Conservation (phyloP, 2,797 vertebrate genomes). For the Zenarchopterus dispar region DNA sequence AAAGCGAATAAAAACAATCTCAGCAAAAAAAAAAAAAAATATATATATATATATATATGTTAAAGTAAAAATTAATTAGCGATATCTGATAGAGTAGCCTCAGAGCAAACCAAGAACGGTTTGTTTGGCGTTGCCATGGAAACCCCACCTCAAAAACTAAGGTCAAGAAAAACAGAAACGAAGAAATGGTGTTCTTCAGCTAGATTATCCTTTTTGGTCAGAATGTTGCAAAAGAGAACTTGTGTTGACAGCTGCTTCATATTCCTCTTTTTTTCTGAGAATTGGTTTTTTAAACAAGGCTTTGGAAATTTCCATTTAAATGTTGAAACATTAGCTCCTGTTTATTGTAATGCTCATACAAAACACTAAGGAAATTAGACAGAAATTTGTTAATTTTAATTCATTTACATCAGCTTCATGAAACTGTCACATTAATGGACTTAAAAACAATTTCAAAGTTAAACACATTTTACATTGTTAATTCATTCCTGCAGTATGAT, state of each 20-base stretch:
- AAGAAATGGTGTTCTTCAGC: constrained; percentile 1
- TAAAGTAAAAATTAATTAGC: too few relatives aligned
- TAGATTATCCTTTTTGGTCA: not conserved
- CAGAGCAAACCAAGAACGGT: not conserved
- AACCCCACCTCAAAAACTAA: constrained; percentile 13
- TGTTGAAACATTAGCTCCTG: constrained; percentile 32
- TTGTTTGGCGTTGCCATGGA: constrained; percentile 48
- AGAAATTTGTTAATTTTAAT: constrained; percentile 37
- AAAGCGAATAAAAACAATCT: too few relatives aligned
- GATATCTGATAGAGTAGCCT: too few relatives aligned
- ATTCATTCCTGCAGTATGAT: constrained; percentile 37
- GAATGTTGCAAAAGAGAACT: constrained; percentile 30
- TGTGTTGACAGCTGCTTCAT: not conserved
- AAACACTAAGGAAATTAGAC: constrained; percentile 20
- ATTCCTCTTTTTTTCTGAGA: constrained; percentile 39
- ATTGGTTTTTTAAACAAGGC: not conserved
- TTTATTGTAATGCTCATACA: constrained; percentile 9
- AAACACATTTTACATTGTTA: constrained; percentile 51
- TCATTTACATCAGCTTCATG: constrained; percentile 55
- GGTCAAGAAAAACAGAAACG: not conserved
- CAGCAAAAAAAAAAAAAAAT: too few relatives aligned
- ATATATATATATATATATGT: too few relatives aligned
- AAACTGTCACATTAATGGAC: constrained; percentile 48
- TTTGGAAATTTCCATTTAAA: constrained; percentile 36
- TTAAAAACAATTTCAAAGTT: constrained; percentile 53